Conservation (phyloP, 1,140 invertebrate genomes). For the Dinoponera quadriceps region DNA sequence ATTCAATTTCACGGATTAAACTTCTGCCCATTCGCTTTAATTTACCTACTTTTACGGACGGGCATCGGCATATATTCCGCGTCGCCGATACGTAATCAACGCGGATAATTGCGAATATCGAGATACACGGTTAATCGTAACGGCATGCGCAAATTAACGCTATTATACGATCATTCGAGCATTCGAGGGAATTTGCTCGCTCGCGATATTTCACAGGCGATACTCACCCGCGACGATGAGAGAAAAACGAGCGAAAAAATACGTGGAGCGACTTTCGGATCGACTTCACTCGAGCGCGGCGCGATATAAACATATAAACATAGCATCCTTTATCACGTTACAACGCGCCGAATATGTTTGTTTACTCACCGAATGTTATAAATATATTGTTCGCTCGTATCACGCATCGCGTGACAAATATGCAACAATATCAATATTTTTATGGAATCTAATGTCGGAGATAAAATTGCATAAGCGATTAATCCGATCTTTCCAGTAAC, state of each 20-base stretch:
- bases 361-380: neutral
- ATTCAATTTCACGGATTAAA: neutral
- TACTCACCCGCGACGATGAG: neutral
- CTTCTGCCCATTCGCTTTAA: neutral
- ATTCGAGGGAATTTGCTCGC: neutral
- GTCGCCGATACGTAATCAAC: neutral
- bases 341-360: neutral
- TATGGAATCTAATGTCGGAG: neutral
- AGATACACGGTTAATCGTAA: constrained; percentile 10
- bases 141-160: constrained; percentile 16
- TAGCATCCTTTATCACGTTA: neutral
- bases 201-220: neutral
- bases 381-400: neutral
- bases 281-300: neutral
- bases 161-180: neutral
- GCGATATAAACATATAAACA: constrained; percentile 3
- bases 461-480: no score
- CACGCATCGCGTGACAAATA: neutral
- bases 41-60: constrained; percentile 21
- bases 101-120: constrained; percentile 45
- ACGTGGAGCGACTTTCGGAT: neutral
- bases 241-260: neutral
- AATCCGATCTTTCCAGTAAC: no score
- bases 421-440: neutral
- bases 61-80: no score